These are phyloP conservation scores for Poecilobothrus nobilitatus DNA, from an alignment of 2,888 invertebrate species.

Conservation along the genomic window DNA sequence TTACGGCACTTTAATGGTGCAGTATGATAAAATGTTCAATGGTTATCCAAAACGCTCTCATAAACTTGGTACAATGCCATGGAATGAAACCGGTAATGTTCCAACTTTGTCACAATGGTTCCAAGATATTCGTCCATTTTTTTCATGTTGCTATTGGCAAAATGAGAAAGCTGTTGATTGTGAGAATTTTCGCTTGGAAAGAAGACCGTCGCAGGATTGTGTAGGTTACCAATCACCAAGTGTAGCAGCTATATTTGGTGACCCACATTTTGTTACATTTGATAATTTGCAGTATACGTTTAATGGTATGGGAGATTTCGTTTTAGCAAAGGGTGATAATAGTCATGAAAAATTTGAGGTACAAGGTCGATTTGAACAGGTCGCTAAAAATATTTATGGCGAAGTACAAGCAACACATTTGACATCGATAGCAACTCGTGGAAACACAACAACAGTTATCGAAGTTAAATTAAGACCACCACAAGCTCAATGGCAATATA, in stretches of 20 bases:
- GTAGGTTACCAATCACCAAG: slow-evolving; percentile 90
- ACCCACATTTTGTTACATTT: slow-evolving; percentile 89
- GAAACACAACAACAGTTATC: slow-evolving; percentile 70
- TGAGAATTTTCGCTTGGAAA: slow-evolving; percentile 87
- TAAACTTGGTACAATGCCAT: slow-evolving; percentile 85
- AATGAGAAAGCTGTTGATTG: slow-evolving; percentile 87
- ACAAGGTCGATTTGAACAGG: slow-evolving; percentile 80
- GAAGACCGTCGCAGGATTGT: slow-evolving; percentile 90
- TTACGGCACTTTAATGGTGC: slow-evolving; percentile 81
- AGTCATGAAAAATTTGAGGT: slow-evolving; percentile 72
- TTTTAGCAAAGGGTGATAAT: slow-evolving; percentile 66
- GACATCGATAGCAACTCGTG: slow-evolving; percentile 73
- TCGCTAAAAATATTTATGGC: slow-evolving; percentile 64
- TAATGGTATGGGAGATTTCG: slow-evolving; percentile 86
- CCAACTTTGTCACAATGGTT: slow-evolving; percentile 94
- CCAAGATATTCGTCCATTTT: slow-evolving; percentile 90
- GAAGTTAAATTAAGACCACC: slow-evolving; percentile 79
- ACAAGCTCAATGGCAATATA: slow-evolving; percentile 84
- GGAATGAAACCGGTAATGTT: slow-evolving; percentile 89
- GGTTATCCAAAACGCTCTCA: slow-evolving; percentile 78
- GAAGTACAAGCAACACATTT: slow-evolving; percentile 70
- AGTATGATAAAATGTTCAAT: slow-evolving; percentile 93
- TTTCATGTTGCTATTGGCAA: slow-evolving; percentile 91
- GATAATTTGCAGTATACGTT: slow-evolving; percentile 87
- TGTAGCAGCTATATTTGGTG: slow-evolving; percentile 83